Percentiles rank a stretch among this genome's conserved stretches.
These are phyloP conservation scores for Phasia obesa DNA, from an alignment of 2,888 invertebrate genomes.

Conservation along the genomic window DNA sequence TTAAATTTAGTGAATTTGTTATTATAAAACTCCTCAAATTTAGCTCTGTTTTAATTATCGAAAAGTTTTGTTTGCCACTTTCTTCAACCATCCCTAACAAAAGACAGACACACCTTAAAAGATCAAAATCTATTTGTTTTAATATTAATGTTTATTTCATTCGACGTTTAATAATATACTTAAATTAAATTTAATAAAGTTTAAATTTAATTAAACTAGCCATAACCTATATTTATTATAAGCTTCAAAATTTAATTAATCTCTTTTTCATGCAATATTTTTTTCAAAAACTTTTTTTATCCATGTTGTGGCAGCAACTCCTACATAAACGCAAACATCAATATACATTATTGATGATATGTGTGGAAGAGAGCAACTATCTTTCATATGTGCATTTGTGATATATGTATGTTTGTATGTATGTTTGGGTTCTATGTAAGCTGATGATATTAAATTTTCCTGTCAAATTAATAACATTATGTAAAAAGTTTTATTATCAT, in stretches of 20 bases:
- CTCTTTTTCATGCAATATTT: conserved; percentile 41
- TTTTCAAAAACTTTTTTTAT: not conserved
- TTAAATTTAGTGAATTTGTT: no score
- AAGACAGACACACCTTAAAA: not conserved
- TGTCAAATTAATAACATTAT: conserved; percentile 71
- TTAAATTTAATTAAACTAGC: conserved; percentile 60
- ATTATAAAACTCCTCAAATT: no score
- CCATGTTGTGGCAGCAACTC: conserved; percentile 20
- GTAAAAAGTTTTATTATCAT: conserved; percentile 50
- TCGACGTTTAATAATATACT: conserved; percentile 5
- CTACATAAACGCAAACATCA: conserved; percentile 33
- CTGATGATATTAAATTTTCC: conserved; percentile 68
- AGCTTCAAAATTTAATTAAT: conserved; percentile 67
- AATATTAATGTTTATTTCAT: not conserved
- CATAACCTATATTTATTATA: conserved; percentile 57
- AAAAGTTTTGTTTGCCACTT: not conserved
- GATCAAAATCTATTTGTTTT: not conserved
- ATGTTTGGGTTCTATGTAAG: conserved; percentile 42
- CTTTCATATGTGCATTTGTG: conserved; percentile 6
- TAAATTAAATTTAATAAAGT: conserved; percentile 42
- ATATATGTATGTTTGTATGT: no score
- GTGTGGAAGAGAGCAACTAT: not conserved
- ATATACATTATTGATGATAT: conserved; percentile 46
- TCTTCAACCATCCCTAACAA: not conserved
- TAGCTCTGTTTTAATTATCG: no score